Evolutionary conservation across 2,113 vertebrate species (phyloP), one percentile per base, ranked within the genome.

Genomic region (Psittacula cyanocephala): DNA sequence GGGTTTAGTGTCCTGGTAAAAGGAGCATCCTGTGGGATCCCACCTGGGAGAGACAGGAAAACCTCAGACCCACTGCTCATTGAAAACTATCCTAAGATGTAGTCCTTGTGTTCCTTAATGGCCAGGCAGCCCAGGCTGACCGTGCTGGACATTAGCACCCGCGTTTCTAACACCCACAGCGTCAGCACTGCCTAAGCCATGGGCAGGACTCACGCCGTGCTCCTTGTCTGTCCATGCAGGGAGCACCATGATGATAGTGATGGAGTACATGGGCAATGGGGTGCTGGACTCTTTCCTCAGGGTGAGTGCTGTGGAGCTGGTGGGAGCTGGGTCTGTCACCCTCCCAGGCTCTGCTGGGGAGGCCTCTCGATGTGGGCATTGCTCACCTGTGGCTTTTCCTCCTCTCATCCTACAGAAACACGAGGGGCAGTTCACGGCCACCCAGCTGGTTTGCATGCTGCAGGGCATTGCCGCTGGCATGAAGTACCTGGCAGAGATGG

Each of bases 401-500:
- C 22, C 39, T 87, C 19, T 59, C 27, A 47, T 53, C 35, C 39
- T 29, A 25, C 97, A 99, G 99, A 99, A 98, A 64, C 98, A 99
- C 0, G 99, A 99, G 91, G 99, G 99, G n/a, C 98, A 99, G 98
- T 88, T 99, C 86, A 97, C 96, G 1, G 97, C 98, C 10, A 94
- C 97, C 28, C 99, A 99, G 98, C 97, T 99, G 76, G 92, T 99
- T 93, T 98, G 98, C 90, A 97, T 99, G 98, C 96, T 99, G 97
- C 98, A 98, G 1, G 98, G 98, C 9, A 98, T 99, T 43, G 98
- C 99, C 2, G 99, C 99, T 1, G 99, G 99, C 93, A 99, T 99
- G 99, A 99, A 98, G 81, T 99, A 99, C 94, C 97, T 99, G 94
- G 99, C 99, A 1, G 99, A 99, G 97, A 99, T 99, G 99, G 99